Evolutionary conservation across 2,113 vertebrate genomes (phyloP).

Genomic region (Crotalus helleri): DNA sequence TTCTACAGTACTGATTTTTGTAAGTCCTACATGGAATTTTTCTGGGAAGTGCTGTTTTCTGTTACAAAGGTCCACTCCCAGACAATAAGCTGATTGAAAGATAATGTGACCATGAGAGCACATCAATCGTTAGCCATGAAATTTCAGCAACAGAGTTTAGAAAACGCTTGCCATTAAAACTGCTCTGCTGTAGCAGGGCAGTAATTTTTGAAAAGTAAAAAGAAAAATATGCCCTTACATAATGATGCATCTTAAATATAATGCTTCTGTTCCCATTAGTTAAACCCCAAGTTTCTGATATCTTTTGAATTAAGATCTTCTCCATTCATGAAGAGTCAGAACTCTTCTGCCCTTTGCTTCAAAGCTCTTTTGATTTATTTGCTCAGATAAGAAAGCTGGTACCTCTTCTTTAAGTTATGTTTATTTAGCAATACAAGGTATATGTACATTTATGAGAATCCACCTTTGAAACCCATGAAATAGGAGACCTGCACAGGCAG

Average conservation of each 20-base stretch:
- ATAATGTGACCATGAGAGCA: not conserved
- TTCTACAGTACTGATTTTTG: not conserved
- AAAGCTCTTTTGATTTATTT: conserved; percentile 35
- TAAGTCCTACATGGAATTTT: not conserved
- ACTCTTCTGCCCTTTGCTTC: not conserved
- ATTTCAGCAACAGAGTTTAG: not conserved
- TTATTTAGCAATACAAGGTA: conserved; percentile 75
- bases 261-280: not conserved
- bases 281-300: not conserved
- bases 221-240: not conserved
- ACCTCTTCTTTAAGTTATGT: conserved; percentile 69
- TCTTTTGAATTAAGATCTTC: not conserved
- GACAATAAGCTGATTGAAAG: not conserved
- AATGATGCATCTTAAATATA: not conserved
- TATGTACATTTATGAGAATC: conserved; percentile 80
- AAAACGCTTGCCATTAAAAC: not conserved
- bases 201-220: not conserved
- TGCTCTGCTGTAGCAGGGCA: not conserved
- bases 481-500: conserved; percentile 77
- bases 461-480: conserved; percentile 66
- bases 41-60: not conserved
- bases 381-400: not conserved
- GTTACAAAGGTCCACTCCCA: accelerated
- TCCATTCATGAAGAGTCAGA: not conserved
- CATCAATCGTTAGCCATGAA: not conserved